Evolutionary conservation across 2,113 vertebrate species (phyloP), one percentile per base, ranked within the genome.

Genomic region (Pycnonotus jocosus): DNA sequence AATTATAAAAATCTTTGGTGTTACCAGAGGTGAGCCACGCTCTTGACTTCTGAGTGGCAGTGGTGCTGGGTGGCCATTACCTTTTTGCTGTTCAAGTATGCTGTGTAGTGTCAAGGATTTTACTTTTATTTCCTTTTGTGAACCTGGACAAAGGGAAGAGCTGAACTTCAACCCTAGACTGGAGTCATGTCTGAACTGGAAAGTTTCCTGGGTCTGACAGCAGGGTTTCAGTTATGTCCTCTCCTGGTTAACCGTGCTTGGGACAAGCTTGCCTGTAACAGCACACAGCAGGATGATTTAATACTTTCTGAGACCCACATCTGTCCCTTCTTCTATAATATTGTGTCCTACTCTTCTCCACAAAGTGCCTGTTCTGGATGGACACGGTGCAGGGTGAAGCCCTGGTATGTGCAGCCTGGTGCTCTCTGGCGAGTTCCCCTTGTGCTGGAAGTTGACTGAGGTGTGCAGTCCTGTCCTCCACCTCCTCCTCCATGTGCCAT

Each of bases 361-460:
- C 33, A 8, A 60, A 60, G 22, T 60, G 48, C 58, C 87, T 3
- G 0, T 50, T 83, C 48, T 48, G 73, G 42, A 42, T 37, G 2
- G 13, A 4, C 4, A 0, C 1, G 2, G 14, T 2, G 5, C 64
- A 44, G 71, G 72, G 40, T 47, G 64, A 40, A 66, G 6, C n/a
- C 47, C 33, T 0, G 1, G 13, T 38, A 1, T 28, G 22, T 33
- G 70, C 1, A 1, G 10, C 51, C 42, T 69, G 33, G 40, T 31
- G 51, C 82, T 85, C 6, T 2, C 53, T 60, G 73, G 3, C 2
- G 6, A 64, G 18, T 70, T 82, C 38, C 27, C 15, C 5, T 62
- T 17, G 3, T 0, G 0, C 40, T 74, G 6, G 25, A 53, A 60
- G 24, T 44, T 66, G 33, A 3, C 74, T 47, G 16, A 44, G 60